Percentiles rank a stretch among this genome's conserved stretches.
phyloP scores from a whole-genome alignment of 1,140 invertebrate species.

The Globodera rostochiensis region DNA sequence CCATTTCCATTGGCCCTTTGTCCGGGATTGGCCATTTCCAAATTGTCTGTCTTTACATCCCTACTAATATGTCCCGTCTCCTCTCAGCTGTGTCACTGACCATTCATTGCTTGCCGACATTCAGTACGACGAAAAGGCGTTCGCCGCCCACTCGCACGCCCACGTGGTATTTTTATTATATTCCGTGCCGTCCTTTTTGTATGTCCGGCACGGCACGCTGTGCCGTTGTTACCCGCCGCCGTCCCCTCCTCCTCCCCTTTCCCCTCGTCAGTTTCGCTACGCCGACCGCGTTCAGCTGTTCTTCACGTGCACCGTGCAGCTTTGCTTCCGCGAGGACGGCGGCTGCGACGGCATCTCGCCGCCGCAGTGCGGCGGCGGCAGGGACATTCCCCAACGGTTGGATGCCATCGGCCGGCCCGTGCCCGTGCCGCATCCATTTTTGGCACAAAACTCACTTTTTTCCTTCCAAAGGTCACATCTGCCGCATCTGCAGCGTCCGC shows the following conservation, averaged over 20 bases:
- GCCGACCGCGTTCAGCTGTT: conserved; percentile 65
- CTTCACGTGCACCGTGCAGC: conserved; percentile 62
- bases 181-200: too few relatives aligned
- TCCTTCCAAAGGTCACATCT: neutral
- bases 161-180: conserved; percentile 39
- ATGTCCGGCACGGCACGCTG: too few relatives aligned
- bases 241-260: neutral
- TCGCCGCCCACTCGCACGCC: conserved; percentile 54
- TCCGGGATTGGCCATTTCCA: neutral
- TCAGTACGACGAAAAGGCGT: conserved; percentile 49
- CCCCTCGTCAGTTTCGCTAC: conserved; percentile 54
- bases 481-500: neutral
- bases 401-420: too few relatives aligned
- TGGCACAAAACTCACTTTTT: neutral
- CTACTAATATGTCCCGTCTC: too few relatives aligned
- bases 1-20: neutral
- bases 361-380: conserved; percentile 17
- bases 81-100: conserved; percentile 54
- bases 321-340: conserved; percentile 64
- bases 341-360: conserved; percentile 64
- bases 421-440: neutral
- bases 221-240: too few relatives aligned
- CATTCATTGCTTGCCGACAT: conserved; percentile 53
- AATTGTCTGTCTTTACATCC: neutral
- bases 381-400: neutral